Base-by-base conservation (phyloP, 2,797 vertebrate genomes). In the Scolopax bukidnonensis region DNA sequence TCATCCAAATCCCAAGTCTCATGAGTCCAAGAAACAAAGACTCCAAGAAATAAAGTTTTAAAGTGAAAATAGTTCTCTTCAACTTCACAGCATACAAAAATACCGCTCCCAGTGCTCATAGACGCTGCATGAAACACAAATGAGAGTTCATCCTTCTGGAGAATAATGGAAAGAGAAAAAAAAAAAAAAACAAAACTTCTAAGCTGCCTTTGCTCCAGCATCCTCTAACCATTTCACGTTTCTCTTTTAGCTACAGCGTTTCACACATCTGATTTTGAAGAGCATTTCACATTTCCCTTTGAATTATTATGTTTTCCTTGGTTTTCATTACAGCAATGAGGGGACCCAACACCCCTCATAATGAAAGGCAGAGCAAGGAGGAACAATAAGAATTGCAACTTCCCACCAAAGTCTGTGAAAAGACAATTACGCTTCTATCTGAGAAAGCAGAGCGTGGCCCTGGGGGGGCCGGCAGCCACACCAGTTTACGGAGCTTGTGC, bases 341-440 rank as follows among this genome's bases (percentile, higher is more conserved):
- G 73, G 78, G 86, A 95, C 89, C 84, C 92, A 89, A 69, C 63
- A 88, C 73, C 85, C 84, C 1, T 83, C 88, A 61, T 96, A 96
- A 97, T 95, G 94, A 96, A 95, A 97, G 94, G 93, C 90, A 97
- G 92, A 97, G 73, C 51, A 16, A 79, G 68, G 65, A 87, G 6
- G 89, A 97, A 96, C 87, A 93, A 94, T 95, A 61, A 90, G 93
- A 94, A 40, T 33, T 91, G 76, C 38, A 94, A 73, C 87, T 97
- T 96, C 93, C 94, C 92, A 95, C 61, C 84, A 84, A 61, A 87
- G 93, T 33, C 92, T 88, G 84, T 87, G 84, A 87, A 93, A 88
- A 96, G 61, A 24, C 77, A 97, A 71, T 91, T 84, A 65, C 0
- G 15, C 59, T 65, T 93, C 76, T n/a, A 89, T 90, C 76, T 68